These are phyloP conservation scores for Microtus ochrogaster DNA, from an alignment of 2,113 vertebrate species.

Conservation along the genomic window DNA sequence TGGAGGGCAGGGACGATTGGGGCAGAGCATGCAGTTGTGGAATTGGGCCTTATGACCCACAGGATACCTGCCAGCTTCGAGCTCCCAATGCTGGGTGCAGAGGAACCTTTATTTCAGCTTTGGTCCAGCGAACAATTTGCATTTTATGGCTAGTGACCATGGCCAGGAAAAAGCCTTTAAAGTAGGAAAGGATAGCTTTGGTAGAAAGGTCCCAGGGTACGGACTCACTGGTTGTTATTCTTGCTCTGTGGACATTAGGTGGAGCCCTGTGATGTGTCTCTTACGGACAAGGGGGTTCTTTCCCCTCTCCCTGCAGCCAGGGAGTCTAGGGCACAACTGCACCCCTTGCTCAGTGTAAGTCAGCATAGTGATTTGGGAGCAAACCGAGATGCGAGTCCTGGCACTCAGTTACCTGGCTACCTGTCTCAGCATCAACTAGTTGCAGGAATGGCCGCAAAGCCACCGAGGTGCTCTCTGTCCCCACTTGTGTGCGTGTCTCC, in stretches of 20 bases:
- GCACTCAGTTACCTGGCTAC: neutral
- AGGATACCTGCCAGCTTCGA: neutral
- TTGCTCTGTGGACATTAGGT: neutral
- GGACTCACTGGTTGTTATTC: neutral
- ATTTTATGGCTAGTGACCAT: neutral
- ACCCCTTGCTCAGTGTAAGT: neutral
- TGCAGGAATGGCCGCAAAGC: neutral
- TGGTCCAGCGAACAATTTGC: neutral
- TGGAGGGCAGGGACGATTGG: neutral
- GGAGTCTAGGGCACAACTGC: neutral
- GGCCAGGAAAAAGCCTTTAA: neutral
- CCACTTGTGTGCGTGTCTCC: neutral
- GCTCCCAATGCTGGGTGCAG: neutral
- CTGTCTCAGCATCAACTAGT: too few relatives aligned
- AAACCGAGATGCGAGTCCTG: neutral
- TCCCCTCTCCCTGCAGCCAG: neutral
- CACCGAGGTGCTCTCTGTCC: neutral
- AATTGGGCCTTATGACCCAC: fast-evolving
- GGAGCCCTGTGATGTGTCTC: neutral
- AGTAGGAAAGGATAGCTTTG: neutral
- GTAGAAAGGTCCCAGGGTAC: neutral
- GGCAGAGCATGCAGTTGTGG: neutral
- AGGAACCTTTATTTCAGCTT: neutral
- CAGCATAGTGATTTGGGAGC: neutral
- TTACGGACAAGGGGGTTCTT: neutral